phyloP scores from a whole-genome alignment of 2,797 vertebrate species.

The Phoxinus dragarum region DNA sequence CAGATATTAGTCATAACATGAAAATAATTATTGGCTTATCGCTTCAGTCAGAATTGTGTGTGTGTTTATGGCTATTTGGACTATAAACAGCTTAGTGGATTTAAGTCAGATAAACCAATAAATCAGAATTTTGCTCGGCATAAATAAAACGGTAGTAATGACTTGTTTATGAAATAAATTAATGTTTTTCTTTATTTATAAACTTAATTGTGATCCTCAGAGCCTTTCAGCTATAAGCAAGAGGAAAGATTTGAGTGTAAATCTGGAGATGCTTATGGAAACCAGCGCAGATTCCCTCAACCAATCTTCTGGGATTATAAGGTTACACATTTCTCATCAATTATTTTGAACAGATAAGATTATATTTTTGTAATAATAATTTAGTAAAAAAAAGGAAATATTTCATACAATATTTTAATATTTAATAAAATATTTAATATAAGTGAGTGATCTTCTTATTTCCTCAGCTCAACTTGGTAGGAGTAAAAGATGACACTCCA shows the following conservation, averaged over 20 bases:
- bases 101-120: neutral
- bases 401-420: too few species aligned
- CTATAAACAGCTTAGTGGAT: neutral
- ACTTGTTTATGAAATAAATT: neutral
- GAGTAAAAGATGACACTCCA: conserved; percentile 92
- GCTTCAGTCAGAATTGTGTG: neutral
- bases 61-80: neutral
- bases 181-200: neutral
- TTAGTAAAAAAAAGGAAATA: neutral
- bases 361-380: neutral
- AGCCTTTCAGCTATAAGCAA: conserved; percentile 90
- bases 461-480: conserved; percentile 91
- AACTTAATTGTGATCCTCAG: conserved; percentile 67
- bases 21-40: neutral
- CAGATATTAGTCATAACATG: neutral
- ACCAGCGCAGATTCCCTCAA: conserved; percentile 89
- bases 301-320: conserved; percentile 96
- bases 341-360: neutral
- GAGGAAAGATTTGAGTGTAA: conserved; percentile 94
- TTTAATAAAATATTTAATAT: neutral
- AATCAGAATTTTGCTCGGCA: neutral
- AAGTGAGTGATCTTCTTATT: conserved; percentile 33
- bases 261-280: conserved; percentile 89
- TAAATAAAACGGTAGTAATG: neutral
- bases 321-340: conserved; percentile 74